These are phyloP conservation scores for Gobio gobio DNA, from an alignment of 2,113 vertebrate genomes.

Conservation along the genomic window DNA sequence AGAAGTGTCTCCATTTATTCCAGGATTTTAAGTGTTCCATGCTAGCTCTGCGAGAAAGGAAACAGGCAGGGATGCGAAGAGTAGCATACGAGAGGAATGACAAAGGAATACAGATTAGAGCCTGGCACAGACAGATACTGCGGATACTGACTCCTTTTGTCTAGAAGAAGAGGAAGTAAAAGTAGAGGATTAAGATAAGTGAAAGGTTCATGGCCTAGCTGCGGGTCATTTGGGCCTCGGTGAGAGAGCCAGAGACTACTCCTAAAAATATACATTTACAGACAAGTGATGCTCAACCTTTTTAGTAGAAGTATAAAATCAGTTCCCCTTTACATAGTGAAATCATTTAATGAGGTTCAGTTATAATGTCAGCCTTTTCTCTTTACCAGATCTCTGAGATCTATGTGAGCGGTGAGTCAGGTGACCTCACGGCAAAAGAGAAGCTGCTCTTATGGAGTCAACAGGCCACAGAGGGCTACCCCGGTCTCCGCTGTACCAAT, in stretches of 20 bases:
- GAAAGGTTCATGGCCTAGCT: conserved; percentile 24
- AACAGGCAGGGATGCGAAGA: background rate
- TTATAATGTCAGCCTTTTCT: background rate
- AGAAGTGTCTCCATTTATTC: conserved; percentile 13
- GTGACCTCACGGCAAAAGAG: conserved; percentile 98
- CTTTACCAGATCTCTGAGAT: conserved; percentile 93
- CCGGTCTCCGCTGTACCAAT: conserved; percentile 93
- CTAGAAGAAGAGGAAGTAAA: background rate
- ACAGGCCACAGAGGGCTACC: conserved; percentile 90
- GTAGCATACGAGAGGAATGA: conserved; percentile 50
- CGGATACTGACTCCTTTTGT: conserved; percentile 60
- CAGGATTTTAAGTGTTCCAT: conserved; percentile 48
- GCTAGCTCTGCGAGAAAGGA: conserved; percentile 50
- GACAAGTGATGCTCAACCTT: conserved; percentile 12
- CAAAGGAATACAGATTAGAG: conserved; percentile 68
- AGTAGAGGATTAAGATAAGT: conserved; percentile 29
- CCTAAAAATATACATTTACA: background rate
- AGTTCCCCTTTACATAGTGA: background rate
- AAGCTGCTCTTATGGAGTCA: conserved; percentile 96
- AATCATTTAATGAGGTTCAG: conserved; percentile 21
- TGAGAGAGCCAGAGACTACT: background rate
- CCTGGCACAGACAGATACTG: conserved; percentile 60
- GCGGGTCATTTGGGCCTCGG: background rate
- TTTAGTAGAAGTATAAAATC: conserved; percentile 1
- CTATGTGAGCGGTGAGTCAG: conserved; percentile 94